Percentiles rank a stretch among this genome's conserved stretches.
Conservation (phyloP, 2,888 invertebrate genomes). For the Zaprionus obscuricornis region DNA sequence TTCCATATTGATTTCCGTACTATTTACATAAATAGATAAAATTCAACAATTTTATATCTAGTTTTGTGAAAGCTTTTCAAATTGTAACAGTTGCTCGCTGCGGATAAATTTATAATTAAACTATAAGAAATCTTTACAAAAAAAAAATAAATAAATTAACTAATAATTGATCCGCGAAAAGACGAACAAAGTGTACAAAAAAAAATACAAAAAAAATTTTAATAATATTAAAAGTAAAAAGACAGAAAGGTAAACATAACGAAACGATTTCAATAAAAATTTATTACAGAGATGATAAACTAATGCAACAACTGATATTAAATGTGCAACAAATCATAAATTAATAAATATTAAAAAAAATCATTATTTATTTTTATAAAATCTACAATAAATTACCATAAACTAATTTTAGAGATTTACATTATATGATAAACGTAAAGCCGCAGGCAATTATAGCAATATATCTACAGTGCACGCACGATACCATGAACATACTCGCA, state of each 20-base stretch:
- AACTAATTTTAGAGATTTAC: no score
- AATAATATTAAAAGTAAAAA: not conserved
- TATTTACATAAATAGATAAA: slow-evolving; percentile 41
- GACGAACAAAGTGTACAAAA: slow-evolving; percentile 35
- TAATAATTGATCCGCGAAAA: slow-evolving; percentile 41
- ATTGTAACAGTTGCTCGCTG: slow-evolving; percentile 64
- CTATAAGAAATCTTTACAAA: slow-evolving; percentile 48
- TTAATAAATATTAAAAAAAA: no score
- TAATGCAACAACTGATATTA: no score
- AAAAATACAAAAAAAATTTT: no score
- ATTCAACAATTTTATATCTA: slow-evolving; percentile 20
- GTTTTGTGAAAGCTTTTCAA: slow-evolving; percentile 13
- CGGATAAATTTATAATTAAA: slow-evolving; percentile 51
- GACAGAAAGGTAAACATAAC: slow-evolving; percentile 20
- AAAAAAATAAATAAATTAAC: slow-evolving; percentile 1
- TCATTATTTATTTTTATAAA: no score
- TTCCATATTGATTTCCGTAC: slow-evolving; percentile 46
- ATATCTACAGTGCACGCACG: no score
- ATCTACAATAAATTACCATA: not conserved
- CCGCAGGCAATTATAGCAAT: no score
- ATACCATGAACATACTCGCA: no score
- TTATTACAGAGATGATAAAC: no score
- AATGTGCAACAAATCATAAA: no score
- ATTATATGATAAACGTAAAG: no score
- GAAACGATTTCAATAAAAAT: not conserved